Conservation (phyloP, 2,113 vertebrate species). For the Diphyllodes magnificus region DNA sequence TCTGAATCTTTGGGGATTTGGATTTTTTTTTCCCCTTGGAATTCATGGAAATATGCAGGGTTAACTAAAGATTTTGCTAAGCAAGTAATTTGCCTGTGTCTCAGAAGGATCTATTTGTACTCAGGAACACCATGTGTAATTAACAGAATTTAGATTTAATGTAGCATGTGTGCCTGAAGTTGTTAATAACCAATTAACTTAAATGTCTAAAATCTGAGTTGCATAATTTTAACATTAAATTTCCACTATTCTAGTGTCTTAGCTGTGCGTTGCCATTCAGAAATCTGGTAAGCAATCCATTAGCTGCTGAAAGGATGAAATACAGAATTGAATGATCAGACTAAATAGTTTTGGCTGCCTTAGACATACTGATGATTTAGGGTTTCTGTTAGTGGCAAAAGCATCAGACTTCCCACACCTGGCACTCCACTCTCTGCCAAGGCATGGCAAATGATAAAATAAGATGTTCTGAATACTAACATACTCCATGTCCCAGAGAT, state of each 20-base stretch:
- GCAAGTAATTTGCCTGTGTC: neutral
- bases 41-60: neutral
- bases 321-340: neutral
- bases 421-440: neutral
- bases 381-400: neutral
- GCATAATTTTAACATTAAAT: neutral
- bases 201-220: neutral
- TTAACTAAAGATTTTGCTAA: neutral
- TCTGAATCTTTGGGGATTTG: neutral
- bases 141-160: neutral
- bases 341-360: neutral
- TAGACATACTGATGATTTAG: neutral
- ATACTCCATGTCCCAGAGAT: neutral
- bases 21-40: neutral
- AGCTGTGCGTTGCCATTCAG: neutral
- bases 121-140: neutral
- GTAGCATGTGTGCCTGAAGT: neutral
- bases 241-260: neutral
- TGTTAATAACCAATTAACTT: neutral
- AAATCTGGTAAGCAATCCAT: neutral
- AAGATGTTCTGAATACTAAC: neutral
- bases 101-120: neutral
- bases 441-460: neutral
- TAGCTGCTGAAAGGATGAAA: neutral
- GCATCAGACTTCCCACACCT: neutral